phyloP scores from a whole-genome alignment of 1,140 invertebrate genomes.

The Sinonovacula constricta region DNA sequence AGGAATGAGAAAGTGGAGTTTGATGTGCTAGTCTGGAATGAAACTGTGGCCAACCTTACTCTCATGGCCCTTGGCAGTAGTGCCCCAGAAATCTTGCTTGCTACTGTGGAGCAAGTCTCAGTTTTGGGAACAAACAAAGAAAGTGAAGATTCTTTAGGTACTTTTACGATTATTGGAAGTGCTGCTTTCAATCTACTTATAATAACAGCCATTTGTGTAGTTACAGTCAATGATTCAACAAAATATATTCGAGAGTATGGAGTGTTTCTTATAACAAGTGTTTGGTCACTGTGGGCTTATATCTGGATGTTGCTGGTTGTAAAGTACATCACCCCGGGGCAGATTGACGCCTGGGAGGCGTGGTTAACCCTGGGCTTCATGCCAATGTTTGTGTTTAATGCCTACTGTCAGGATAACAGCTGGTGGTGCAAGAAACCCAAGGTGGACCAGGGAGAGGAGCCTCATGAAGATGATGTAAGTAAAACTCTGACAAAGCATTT shows the following conservation, averaged over 20 bases:
- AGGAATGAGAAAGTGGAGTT: slow-evolving; percentile 67
- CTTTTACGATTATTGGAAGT: slow-evolving; percentile 80
- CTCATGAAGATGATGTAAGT: slow-evolving; percentile 54
- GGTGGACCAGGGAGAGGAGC: slow-evolving; percentile 45
- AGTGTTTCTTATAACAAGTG: slow-evolving; percentile 76
- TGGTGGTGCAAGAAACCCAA: slow-evolving; percentile 63
- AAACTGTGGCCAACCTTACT: slow-evolving; percentile 81
- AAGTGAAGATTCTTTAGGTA: slow-evolving; percentile 77
- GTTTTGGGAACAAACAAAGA: slow-evolving; percentile 60
- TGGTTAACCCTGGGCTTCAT: slow-evolving; percentile 82
- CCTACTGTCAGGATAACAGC: slow-evolving; percentile 65
- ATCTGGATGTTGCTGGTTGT: slow-evolving; percentile 77
- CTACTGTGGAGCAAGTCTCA: slow-evolving; percentile 78
- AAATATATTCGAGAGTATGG: slow-evolving; percentile 77
- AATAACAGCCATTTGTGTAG: slow-evolving; percentile 76
- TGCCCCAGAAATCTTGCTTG: slow-evolving; percentile 81
- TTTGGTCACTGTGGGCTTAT: slow-evolving; percentile 80
- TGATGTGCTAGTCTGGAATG: slow-evolving; percentile 80
- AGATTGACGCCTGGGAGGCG: slow-evolving; percentile 81
- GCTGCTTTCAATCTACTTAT: slow-evolving; percentile 80
- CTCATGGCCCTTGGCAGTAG: slow-evolving; percentile 81
- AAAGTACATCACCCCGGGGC: slow-evolving; percentile 57
- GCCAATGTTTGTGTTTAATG: slow-evolving; percentile 78
- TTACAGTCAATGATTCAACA: slow-evolving; percentile 62
- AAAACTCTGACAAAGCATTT: too few relatives aligned